Evolutionary conservation across 2,888 invertebrate genomes (phyloP).

Genomic region (Mantis religiosa): DNA sequence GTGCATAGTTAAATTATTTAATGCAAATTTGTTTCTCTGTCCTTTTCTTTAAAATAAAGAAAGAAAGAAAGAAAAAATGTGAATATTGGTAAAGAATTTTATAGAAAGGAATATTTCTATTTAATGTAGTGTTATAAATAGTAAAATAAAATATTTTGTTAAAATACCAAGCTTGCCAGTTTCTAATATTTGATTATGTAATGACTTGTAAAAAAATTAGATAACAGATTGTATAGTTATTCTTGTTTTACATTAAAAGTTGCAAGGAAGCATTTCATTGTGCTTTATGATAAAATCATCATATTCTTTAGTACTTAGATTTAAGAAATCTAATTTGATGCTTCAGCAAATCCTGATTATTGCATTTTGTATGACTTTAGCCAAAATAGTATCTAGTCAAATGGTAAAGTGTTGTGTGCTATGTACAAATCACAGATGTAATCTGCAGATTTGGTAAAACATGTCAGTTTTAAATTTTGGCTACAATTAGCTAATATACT

Average conservation of each 20-base stretch:
- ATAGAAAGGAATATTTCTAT: conserved; percentile 5
- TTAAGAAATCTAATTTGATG: background rate
- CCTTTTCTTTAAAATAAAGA: background rate
- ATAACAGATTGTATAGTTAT: background rate
- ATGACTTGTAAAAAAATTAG: background rate
- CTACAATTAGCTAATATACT: background rate
- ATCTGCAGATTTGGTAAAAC: background rate
- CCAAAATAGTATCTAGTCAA: conserved; percentile 13
- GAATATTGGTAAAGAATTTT: background rate
- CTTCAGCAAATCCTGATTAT: background rate
- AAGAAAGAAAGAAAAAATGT: background rate
- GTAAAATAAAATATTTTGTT: background rate
- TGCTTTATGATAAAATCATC: background rate
- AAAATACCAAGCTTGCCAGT: background rate
- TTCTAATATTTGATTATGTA: background rate
- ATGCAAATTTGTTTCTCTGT: background rate
- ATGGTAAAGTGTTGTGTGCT: background rate
- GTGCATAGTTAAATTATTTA: background rate
- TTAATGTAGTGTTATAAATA: conserved; percentile 1
- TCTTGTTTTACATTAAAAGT: background rate
- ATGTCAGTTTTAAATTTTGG: background rate
- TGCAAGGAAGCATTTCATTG: background rate
- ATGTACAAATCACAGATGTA: background rate
- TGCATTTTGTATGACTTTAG: background rate
- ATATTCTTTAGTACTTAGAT: background rate